Percentiles rank a stretch among this genome's conserved stretches.
Conservation (phyloP, 2,888 invertebrate species). For the Oscheius sp. region DNA sequence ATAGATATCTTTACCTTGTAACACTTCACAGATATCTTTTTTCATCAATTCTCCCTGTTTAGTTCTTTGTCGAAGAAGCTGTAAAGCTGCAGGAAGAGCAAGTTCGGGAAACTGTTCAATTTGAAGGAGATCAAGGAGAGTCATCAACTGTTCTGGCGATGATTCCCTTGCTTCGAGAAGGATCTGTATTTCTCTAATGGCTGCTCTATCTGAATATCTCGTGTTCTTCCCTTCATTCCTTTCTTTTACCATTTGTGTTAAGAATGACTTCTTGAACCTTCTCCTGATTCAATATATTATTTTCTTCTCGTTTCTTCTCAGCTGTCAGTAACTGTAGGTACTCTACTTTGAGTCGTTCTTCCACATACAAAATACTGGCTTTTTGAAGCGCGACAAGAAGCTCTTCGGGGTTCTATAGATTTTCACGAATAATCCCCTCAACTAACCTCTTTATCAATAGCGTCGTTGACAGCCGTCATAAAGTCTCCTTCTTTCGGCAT, state of each 20-base stretch:
- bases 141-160: constrained; percentile 1
- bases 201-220: constrained; percentile 15
- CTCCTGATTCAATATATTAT: constrained; percentile 34
- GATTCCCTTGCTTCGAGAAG: background rate
- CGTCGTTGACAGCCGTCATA: constrained; percentile 41
- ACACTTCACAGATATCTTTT: constrained; percentile 44
- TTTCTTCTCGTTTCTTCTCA: constrained; percentile 26
- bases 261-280: constrained; percentile 46
- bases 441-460: constrained; percentile 39
- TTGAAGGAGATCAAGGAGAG: constrained; percentile 25
- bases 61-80: background rate
- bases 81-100: constrained; percentile 11
- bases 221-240: background rate
- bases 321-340: constrained; percentile 35
- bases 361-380: constrained; percentile 50
- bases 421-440: background rate
- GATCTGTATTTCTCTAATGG: constrained; percentile 12
- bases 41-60: constrained; percentile 33
- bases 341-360: constrained; percentile 35
- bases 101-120: constrained; percentile 22
- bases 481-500: constrained; percentile 75
- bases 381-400: constrained; percentile 47
- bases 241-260: constrained; percentile 43
- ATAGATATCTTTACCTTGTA: constrained; percentile 31
- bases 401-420: constrained; percentile 34